Evolutionary conservation across 1,140 invertebrate species (phyloP), one percentile per base, ranked within the genome.

Genomic region (Steinernema feltiae): DNA sequence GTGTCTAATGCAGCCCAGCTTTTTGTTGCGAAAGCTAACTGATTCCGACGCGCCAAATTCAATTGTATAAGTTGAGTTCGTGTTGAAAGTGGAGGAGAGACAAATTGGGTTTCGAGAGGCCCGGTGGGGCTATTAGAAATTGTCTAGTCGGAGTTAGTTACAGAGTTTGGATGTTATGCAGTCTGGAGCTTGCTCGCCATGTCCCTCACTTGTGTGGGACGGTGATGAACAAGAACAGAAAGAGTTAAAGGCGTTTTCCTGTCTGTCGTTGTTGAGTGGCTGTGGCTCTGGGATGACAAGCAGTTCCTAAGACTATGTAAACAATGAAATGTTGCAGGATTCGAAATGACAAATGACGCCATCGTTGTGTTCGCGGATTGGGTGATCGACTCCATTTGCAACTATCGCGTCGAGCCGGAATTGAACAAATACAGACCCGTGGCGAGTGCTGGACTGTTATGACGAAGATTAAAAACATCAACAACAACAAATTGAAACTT

Each of bases 311-410:
- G 53, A 27, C 53, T 63, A 21, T 63, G 53, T 63, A 63, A 63
- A 63, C 53, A 63, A 7, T 27, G 53, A n/a, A 63, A 63, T 63
- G 53, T 63, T 63, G 35, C 24, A 63, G 53, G 24, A 63, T 63
- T 17, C 53, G 53, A 63, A 27, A 3, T 27, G 53, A 63, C 53
- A 3, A 63, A 3, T 21, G 24, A 63, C 53, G 7, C 7, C 53
- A 3, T 12, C 53, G 53, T 63, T 27, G 24, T 63, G 12, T 21
- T 63, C 15, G 12, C 53, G 15, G 53, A 63, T 21, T 63, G 53
- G 53, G 24, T 63, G 12, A 63, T 63, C 53, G 53, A 15, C 53
- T 63, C 53, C 15, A 63, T 63, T 3, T 63, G 53, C 53, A 63
- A 21, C 12, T 63, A 63, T 21, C 7, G 24, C 7, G 53, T 27